Percentiles rank a stretch among this genome's conserved stretches.
phyloP scores from a whole-genome alignment of 2,888 invertebrate genomes.

The Invenusta paracnida region DNA sequence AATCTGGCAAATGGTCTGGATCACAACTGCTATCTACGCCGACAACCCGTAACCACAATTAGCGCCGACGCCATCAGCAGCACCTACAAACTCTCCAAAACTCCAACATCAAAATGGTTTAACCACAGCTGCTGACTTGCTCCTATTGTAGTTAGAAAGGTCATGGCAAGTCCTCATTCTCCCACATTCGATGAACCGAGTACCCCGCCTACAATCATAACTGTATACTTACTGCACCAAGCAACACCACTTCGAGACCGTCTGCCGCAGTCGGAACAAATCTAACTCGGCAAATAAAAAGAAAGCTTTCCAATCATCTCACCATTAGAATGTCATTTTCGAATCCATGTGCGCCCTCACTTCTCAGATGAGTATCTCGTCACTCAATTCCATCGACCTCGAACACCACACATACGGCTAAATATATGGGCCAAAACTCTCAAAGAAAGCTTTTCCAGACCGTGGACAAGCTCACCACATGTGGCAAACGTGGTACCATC shows the following conservation, averaged over 20 bases:
- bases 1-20: not conserved
- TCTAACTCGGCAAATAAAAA: not conserved
- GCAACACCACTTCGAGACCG: conserved; percentile 24
- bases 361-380: not conserved
- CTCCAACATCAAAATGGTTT: no score
- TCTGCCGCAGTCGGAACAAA: conserved; percentile 13
- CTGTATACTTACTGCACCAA: conserved; percentile 45
- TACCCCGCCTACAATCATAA: conserved; percentile 47
- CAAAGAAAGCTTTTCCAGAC: conserved; percentile 48
- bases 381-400: conserved; percentile 1
- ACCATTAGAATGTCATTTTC: not conserved
- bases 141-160: not conserved
- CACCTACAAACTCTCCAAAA: conserved; percentile 35
- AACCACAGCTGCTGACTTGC: conserved; percentile 41
- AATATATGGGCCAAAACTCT: conserved; percentile 47
- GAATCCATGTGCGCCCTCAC: not conserved
- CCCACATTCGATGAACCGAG: conserved; percentile 23
- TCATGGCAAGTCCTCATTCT: not conserved
- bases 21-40: not conserved
- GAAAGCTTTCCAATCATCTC: not conserved
- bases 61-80: no score
- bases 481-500: conserved; percentile 48
- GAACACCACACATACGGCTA: conserved; percentile 24
- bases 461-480: no score
- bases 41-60: not conserved